phyloP scores from a whole-genome alignment of 2,113 vertebrate genomes.

The Sorex araneus region DNA sequence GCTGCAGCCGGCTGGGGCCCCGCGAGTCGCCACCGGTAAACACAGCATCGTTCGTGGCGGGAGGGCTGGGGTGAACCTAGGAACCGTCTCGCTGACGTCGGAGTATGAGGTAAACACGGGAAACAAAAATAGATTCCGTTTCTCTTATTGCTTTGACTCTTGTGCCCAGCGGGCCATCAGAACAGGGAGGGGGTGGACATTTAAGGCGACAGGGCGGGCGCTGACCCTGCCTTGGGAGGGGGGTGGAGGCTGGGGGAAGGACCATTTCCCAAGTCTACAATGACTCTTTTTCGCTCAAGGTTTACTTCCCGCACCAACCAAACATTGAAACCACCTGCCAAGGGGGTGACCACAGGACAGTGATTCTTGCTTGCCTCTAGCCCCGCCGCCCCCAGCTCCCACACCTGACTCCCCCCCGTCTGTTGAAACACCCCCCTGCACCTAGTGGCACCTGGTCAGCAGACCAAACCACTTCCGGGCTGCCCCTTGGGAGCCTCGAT shows the following conservation, averaged over 20 bases:
- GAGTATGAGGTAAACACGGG: slow-evolving; percentile 56
- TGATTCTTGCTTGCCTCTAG: neutral
- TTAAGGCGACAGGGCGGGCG: slow-evolving; percentile 49
- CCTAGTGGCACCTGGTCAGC: neutral
- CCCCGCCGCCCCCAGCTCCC: neutral
- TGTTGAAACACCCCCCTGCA: neutral
- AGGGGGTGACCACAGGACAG: neutral
- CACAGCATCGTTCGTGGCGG: neutral
- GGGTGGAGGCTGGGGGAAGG: neutral
- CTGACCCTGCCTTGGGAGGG: neutral
- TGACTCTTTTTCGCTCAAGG: slow-evolving; percentile 46
- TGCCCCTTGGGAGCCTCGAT: neutral
- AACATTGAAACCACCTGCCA: slow-evolving; percentile 20
- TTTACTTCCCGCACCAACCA: slow-evolving; percentile 9
- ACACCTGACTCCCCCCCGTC: neutral
- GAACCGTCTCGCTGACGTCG: neutral
- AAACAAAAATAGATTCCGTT: slow-evolving; percentile 60
- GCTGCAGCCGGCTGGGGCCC: slow-evolving; percentile 2
- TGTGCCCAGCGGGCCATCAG: slow-evolving; percentile 18
- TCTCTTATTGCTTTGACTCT: slow-evolving; percentile 74
- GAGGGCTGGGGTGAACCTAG: neutral
- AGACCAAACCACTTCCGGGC: neutral
- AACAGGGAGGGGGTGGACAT: slow-evolving; percentile 31
- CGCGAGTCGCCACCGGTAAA: neutral
- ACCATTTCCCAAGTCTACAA: slow-evolving; percentile 10